Percentiles rank a stretch among this genome's conserved stretches.
These are phyloP conservation scores for Plagodis pulveraria DNA, from an alignment of 2,888 invertebrate genomes.

Conservation along the genomic window DNA sequence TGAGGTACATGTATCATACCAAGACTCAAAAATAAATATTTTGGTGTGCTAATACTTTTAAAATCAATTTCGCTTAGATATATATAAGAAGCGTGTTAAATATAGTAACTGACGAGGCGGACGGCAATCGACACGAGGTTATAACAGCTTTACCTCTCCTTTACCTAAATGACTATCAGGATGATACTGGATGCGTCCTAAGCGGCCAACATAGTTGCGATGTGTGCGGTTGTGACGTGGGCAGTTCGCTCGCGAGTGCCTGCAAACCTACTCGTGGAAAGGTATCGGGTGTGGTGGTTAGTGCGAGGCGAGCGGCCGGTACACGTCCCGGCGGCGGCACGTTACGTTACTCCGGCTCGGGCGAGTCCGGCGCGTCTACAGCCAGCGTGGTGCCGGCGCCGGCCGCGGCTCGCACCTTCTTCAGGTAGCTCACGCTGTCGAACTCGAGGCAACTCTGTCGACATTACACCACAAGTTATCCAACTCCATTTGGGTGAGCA, in stretches of 20 bases:
- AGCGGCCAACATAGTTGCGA: conserved; percentile 39
- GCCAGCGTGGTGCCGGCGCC: conserved; percentile 66
- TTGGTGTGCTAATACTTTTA: conserved; percentile 81
- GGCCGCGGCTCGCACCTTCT: conserved; percentile 69
- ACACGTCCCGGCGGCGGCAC: too few relatives aligned
- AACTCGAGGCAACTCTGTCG: conserved; percentile 82
- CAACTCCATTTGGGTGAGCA: conserved; percentile 1
- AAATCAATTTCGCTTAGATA: conserved; percentile 58
- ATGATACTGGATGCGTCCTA: conserved; percentile 33
- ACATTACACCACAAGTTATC: conserved; percentile 50
- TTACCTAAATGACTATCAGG: conserved; percentile 24
- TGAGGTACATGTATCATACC: conserved; percentile 52
- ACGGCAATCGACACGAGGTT: conserved; percentile 41
- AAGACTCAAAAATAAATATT: conserved; percentile 70
- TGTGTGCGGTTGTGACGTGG: conserved; percentile 23
- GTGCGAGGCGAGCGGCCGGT: conserved; percentile 37
- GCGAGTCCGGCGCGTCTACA: conserved; percentile 78
- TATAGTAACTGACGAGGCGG: conserved; percentile 43
- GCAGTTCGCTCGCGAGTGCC: conserved; percentile 41
- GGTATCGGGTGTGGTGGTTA: conserved; percentile 26
- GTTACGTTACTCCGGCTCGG: conserved; percentile 74
- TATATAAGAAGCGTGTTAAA: conserved; percentile 43
- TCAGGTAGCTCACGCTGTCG: conserved; percentile 81
- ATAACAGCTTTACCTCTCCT: conserved; percentile 17
- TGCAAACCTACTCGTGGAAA: conserved; percentile 8